phyloP scores from a whole-genome alignment of 2,797 vertebrate species.

The Lindbergichthys nudifrons region DNA sequence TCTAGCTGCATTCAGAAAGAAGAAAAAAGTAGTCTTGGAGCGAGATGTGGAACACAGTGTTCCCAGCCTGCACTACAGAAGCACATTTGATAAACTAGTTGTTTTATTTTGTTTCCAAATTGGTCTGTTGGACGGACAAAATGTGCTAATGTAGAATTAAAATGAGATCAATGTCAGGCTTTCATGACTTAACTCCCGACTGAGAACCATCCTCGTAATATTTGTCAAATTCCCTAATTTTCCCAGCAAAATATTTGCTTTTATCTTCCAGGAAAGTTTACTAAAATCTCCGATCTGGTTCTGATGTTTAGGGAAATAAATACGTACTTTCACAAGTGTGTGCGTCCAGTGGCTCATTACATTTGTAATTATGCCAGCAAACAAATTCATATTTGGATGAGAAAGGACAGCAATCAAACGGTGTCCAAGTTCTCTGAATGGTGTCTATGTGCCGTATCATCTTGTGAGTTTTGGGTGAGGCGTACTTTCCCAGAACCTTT shows the following conservation, averaged over 20 bases:
- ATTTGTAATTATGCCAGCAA: slow-evolving; percentile 44
- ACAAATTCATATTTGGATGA: slow-evolving; percentile 46
- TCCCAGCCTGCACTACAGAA: slow-evolving; percentile 41
- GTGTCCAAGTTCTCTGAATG: slow-evolving; percentile 37
- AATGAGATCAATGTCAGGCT: slow-evolving; percentile 27
- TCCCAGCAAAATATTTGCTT: background rate
- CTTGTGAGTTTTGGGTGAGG: slow-evolving; percentile 73
- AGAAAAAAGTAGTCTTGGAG: slow-evolving; percentile 14
- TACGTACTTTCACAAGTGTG: slow-evolving; percentile 19
- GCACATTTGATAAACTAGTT: slow-evolving; percentile 50
- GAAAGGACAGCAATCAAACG: slow-evolving; percentile 43
- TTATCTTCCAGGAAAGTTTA: slow-evolving; percentile 1
- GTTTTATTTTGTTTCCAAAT: slow-evolving; percentile 52
- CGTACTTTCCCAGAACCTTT: slow-evolving; percentile 65
- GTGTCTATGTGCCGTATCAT: slow-evolving; percentile 53
- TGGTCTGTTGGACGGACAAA: slow-evolving; percentile 46
- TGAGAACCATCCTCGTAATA: background rate
- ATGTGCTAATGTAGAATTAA: slow-evolving; percentile 31
- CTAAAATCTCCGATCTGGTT: slow-evolving; percentile 1
- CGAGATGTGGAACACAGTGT: slow-evolving; percentile 59
- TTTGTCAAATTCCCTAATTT: slow-evolving; percentile 9
- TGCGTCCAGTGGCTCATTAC: slow-evolving; percentile 40
- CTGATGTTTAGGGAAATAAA: slow-evolving; percentile 10
- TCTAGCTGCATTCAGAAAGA: slow-evolving; percentile 33
- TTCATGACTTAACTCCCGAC: background rate